Evolutionary conservation across 2,888 invertebrate genomes (phyloP).

Genomic region (Aleiodes leptofemur): DNA sequence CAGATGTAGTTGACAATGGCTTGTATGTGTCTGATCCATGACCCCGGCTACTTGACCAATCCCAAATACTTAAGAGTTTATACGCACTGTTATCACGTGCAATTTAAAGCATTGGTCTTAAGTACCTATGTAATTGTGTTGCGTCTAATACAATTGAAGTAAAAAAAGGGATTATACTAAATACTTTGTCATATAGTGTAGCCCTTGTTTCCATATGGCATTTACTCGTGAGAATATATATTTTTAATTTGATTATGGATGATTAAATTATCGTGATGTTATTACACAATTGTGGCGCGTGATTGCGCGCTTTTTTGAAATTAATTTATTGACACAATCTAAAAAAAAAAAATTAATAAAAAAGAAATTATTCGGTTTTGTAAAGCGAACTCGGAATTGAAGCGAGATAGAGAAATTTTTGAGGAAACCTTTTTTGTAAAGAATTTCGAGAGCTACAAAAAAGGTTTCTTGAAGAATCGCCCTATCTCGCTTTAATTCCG

Average conservation of each 20-base stretch:
- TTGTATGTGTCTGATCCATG: constrained; percentile 1
- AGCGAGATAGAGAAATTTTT: too few relatives aligned
- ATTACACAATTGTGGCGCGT: not conserved
- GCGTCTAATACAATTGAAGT: not conserved
- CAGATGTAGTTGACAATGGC: constrained; percentile 27
- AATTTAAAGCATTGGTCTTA: not conserved
- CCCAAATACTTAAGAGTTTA: not conserved
- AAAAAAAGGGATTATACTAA: constrained; percentile 11
- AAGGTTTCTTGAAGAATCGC: too few relatives aligned
- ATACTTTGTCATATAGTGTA: constrained; percentile 8
- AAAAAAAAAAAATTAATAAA: too few relatives aligned
- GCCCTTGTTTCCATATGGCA: constrained; percentile 15
- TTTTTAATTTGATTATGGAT: not conserved
- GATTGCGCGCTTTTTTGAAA: not conserved
- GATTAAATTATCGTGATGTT: not conserved
- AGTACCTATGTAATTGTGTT: constrained; percentile 18
- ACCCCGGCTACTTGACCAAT: constrained; percentile 27
- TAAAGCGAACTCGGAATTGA: too few relatives aligned
- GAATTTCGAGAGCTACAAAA: too few relatives aligned
- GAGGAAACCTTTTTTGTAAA: too few relatives aligned
- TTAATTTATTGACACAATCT: too few relatives aligned
- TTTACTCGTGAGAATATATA: constrained; percentile 29
- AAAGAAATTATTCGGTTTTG: too few relatives aligned
- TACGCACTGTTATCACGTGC: not conserved
- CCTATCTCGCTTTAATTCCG: too few relatives aligned